Evolutionary conservation across 2,888 invertebrate species (phyloP).

Genomic region (Lithophane ornitopus): DNA sequence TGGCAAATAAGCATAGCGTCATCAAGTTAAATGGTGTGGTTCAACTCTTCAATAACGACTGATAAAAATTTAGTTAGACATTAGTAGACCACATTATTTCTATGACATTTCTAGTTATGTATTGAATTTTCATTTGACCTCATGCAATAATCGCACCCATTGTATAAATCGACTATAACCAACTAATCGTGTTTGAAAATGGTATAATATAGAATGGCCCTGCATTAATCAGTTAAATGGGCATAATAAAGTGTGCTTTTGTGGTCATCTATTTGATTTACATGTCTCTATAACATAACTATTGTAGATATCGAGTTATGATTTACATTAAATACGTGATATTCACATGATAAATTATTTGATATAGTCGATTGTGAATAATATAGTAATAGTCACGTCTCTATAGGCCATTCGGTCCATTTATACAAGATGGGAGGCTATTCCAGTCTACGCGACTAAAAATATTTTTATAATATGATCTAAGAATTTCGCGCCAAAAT

Average conservation of each 20-base stretch:
- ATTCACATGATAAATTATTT: constrained; percentile 38
- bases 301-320: constrained; percentile 53
- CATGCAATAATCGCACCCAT: constrained; percentile 18
- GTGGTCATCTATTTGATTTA: constrained; percentile 52
- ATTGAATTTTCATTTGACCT: constrained; percentile 24
- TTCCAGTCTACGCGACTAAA: constrained; percentile 14
- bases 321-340: constrained; percentile 54
- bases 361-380: constrained; percentile 41
- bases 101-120: background rate
- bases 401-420: constrained; percentile 35
- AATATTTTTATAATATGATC: constrained; percentile 30
- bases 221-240: constrained; percentile 50
- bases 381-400: constrained; percentile 41
- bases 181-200: constrained; percentile 34
- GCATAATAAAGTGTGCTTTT: constrained; percentile 52
- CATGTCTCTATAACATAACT: constrained; percentile 41
- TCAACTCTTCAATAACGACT: background rate
- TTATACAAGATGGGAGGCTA: constrained; percentile 16
- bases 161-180: constrained; percentile 18
- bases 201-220: constrained; percentile 15
- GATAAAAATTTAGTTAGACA: background rate
- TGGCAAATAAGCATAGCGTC: background rate
- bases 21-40: background rate
- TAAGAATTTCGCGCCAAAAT: constrained; percentile 42
- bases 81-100: background rate